Evolutionary conservation across 2,797 vertebrate species (phyloP), one percentile per base, ranked within the genome.

Genomic region (Pipistrellus pygmaeus): DNA sequence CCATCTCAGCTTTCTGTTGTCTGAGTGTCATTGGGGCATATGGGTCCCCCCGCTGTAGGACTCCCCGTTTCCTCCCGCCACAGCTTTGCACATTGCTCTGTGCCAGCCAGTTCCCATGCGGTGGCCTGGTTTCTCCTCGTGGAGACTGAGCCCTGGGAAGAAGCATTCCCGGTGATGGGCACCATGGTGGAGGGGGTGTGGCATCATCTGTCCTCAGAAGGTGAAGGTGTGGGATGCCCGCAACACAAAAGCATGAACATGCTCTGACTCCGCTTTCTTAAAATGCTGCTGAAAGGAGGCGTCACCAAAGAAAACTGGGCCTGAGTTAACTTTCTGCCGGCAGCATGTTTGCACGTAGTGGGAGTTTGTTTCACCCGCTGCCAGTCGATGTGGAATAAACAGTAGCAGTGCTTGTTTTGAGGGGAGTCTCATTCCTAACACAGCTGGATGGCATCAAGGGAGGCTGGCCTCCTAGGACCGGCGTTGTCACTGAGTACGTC

Each of bases 21-120:
- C 53, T 80, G 77, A 64, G 44, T 69, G 69, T 71, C 91, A 0
- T 25, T 94, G 77, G 35, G 69, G 53, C 9, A 46, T 62, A 66
- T 1, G 25, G 89, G 15, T 32, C 30, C 81, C 38, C 38, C 38
- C 25, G 25, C 44, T 13, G 46, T 71, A 13, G 71, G 66, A 38
- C 76, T 46, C 88, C 32, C 80, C 32, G 0, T 62, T 51, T 89
- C 41, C 89, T 91, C 55, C 25, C 18, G 32, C 68, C 84, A 5
- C 44, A 25, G 32, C 75, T 25, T 12, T 95, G 64, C 46, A 1
- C 68, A 21, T 92, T 88, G 91, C 90, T 90, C 11, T 73, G 68
- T 41, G 53, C 69, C 97, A 55, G 80, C 95, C 97, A 85, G 94
- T 92, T 96, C 72, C 41, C 69, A 69, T 86, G 73, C 88, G 96